Conservation (phyloP, 1,140 invertebrate genomes). For the Drosophila asahinai region DNA sequence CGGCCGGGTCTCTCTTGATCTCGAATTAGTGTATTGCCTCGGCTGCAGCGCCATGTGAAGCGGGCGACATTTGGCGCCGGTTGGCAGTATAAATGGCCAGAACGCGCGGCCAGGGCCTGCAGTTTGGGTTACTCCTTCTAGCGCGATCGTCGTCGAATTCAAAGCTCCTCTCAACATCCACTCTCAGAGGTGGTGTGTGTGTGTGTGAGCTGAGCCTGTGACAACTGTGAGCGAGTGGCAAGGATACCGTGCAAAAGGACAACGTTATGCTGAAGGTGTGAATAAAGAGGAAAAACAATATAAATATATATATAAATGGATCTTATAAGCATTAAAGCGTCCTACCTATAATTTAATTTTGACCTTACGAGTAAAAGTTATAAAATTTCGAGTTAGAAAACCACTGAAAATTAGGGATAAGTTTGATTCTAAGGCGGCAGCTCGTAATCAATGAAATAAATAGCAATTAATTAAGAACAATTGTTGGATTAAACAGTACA, state of each 20-base stretch:
- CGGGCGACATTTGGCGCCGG: constrained; percentile 79
- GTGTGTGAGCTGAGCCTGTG: constrained; percentile 31
- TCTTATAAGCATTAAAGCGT: no score
- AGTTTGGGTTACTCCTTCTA: constrained; percentile 74
- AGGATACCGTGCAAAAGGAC: constrained; percentile 43
- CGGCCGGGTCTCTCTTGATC: constrained; percentile 55
- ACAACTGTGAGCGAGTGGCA: constrained; percentile 45
- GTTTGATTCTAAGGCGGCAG: neutral
- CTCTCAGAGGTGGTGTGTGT: constrained; percentile 52
- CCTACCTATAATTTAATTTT: no score
- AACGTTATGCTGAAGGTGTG: constrained; percentile 56
- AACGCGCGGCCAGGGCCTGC: constrained; percentile 59
- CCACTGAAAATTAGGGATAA: no score
- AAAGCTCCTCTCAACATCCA: constrained; percentile 27
- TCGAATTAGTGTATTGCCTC: constrained; percentile 79
- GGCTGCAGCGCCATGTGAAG: constrained; percentile 74
- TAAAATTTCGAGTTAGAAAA: neutral
- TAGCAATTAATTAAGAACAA: neutral
- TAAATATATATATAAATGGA: no score
- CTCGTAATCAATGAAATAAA: neutral
- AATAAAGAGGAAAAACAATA: no score
- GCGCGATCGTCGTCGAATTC: constrained; percentile 54
- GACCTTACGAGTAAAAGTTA: neutral
- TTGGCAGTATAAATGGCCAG: constrained; percentile 78
- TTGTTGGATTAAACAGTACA: neutral